Base-by-base conservation (phyloP, 2,113 vertebrate species). In the Silurus asotus region DNA sequence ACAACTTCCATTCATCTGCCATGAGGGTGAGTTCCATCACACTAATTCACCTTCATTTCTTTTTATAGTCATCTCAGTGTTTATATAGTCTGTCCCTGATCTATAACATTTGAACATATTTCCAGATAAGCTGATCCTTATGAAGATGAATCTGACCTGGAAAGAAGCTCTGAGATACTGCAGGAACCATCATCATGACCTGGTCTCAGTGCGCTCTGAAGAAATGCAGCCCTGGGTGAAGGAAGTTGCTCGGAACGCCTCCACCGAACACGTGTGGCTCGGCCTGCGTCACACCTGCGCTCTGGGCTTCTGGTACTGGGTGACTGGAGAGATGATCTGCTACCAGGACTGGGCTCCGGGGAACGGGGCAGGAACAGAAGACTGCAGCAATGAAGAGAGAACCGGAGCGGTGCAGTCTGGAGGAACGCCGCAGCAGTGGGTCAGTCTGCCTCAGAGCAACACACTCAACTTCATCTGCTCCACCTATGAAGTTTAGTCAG, bases 261-360 rank as follows among this genome's bases (percentile, higher is more conserved):
- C 20, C 8, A 64, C 61, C 4, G 8, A 64, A 64, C 8, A 64
- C 8, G 61, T n/a, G 61, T 64, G 23, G 20, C 23, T 64, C 23
- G 61, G 61, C 61, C 3, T 58, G 11, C 15, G 15, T 58, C 56
- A 58, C 14, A 58, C 25, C 64, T 84, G 88, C 72, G 6, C 51
- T 53, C 85, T 84, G 81, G 77, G 69, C 49, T 75, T 84, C 82
- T 89, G 82, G 88, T 89, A 65, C 88, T 89, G 88, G 85, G 59
- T 89, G 48, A 87, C 25, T 45, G 77, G 65, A 45, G 64, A 72
- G 58, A 23, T 15, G 17, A 37, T 81, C 28, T 84, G 81, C 59
- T 84, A 87, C 62, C 69, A 78, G 59, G 61, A 88, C 82, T 89
- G 84, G 81, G 82, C 28, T 37, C 28, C 28, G 28, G 28, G 28